Conservation (phyloP, 1,140 invertebrate species). For the silkworm (Bombyx mori) region DNA sequence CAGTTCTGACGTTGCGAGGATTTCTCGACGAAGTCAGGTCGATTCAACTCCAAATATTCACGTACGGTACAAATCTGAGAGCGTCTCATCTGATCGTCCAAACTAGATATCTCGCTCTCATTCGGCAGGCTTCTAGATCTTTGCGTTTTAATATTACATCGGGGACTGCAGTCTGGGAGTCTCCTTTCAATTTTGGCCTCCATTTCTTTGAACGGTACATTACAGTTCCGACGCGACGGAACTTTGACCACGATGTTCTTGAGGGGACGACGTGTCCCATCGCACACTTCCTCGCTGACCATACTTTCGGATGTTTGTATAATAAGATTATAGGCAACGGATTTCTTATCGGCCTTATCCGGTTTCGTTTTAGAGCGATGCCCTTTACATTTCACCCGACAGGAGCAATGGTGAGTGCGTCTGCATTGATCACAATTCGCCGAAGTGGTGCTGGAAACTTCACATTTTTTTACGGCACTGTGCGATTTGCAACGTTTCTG, state of each 20-base stretch:
- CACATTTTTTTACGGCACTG: slow-evolving; percentile 26
- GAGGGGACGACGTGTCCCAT: slow-evolving; percentile 26
- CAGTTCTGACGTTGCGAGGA: slow-evolving; percentile 42
- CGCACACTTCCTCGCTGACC: slow-evolving; percentile 36
- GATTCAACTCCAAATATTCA: slow-evolving; percentile 60
- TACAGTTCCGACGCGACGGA: slow-evolving; percentile 14
- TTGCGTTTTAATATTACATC: slow-evolving; percentile 11
- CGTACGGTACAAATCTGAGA: slow-evolving; percentile 39
- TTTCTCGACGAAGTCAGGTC: slow-evolving; percentile 57
- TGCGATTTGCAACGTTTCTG: slow-evolving; percentile 44
- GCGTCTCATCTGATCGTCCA: slow-evolving; percentile 32
- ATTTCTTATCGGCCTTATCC: slow-evolving; percentile 51
- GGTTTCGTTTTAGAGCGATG: slow-evolving; percentile 29
- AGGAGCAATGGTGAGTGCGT: slow-evolving; percentile 34
- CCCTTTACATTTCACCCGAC: slow-evolving; percentile 38
- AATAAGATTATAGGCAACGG: slow-evolving; percentile 63
- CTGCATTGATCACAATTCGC: slow-evolving; percentile 43
- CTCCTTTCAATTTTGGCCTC: slow-evolving; percentile 36
- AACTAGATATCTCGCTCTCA: slow-evolving; percentile 46
- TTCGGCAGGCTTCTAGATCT: slow-evolving; percentile 41
- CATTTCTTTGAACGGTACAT: slow-evolving; percentile 43
- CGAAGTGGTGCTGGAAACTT: slow-evolving; percentile 46
- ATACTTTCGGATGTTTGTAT: slow-evolving; percentile 63
- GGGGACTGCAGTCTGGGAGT: slow-evolving; percentile 21
- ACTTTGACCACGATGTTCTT: slow-evolving; percentile 61